These are phyloP conservation scores for Pteruthius melanotis DNA, from an alignment of 2,113 vertebrate species.

Conservation along the genomic window DNA sequence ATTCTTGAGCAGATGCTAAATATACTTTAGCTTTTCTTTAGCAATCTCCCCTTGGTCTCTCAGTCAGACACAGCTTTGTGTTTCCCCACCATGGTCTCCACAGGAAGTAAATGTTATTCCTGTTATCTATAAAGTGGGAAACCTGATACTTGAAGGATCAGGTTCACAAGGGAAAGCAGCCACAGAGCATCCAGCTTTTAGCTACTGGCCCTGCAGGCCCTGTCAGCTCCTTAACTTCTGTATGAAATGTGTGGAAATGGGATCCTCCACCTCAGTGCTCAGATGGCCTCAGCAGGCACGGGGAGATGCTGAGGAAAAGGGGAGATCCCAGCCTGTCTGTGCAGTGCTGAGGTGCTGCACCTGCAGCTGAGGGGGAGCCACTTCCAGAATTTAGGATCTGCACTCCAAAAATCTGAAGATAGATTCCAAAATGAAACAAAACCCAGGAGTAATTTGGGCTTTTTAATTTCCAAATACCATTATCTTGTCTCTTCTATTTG, in stretches of 20 bases:
- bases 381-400: background rate
- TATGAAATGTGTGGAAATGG: background rate
- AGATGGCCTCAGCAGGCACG: background rate
- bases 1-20: background rate
- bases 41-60: background rate
- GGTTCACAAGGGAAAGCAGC: background rate
- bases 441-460: background rate
- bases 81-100: background rate
- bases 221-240: background rate
- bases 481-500: background rate
- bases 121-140: background rate
- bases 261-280: background rate
- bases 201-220: background rate
- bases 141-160: background rate
- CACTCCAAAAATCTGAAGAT: background rate
- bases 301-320: background rate
- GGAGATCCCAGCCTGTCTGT: background rate
- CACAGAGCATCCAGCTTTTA: background rate
- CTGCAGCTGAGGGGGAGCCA: background rate
- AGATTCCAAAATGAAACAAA: background rate
- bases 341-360: background rate
- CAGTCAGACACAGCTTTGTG: background rate
- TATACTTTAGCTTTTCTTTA: background rate
- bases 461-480: background rate
- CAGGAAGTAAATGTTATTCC: background rate